phyloP scores from a whole-genome alignment of 1,140 invertebrate species.

The Agrypnia vestita region DNA sequence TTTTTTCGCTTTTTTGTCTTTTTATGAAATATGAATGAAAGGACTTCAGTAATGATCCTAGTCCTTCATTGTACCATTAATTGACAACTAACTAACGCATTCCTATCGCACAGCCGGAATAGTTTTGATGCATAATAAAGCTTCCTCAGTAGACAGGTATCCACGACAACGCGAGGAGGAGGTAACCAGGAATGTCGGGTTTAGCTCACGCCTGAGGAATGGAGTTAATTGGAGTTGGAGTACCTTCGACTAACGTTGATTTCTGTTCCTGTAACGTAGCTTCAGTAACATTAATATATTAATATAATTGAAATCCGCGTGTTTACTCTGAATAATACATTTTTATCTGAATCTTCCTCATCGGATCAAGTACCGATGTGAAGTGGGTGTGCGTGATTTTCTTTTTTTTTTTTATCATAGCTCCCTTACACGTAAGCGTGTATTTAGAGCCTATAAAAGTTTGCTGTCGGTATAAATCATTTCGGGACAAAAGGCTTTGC shows the following conservation, averaged over 20 bases:
- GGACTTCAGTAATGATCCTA: too few relatives aligned
- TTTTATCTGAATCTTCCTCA: too few relatives aligned
- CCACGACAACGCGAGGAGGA: background rate
- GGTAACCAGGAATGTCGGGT: background rate
- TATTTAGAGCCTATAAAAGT: conserved; percentile 38
- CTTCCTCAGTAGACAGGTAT: background rate
- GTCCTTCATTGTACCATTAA: too few relatives aligned
- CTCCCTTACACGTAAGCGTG: background rate
- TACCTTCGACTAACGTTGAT: too few relatives aligned
- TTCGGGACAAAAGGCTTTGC: conserved; percentile 32
- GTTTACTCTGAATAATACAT: too few relatives aligned
- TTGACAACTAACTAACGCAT: background rate
- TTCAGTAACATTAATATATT: too few relatives aligned
- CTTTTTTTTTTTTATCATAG: background rate
- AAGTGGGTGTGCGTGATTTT: too few relatives aligned
- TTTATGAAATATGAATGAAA: too few relatives aligned
- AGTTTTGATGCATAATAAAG: conserved; percentile 11
- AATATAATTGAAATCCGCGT: too few relatives aligned
- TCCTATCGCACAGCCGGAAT: background rate
- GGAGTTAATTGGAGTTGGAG: background rate
- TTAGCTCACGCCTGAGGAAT: background rate
- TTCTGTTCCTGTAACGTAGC: too few relatives aligned
- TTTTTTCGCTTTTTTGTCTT: too few relatives aligned
- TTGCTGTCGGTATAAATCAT: conserved; percentile 43
- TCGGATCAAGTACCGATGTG: too few relatives aligned